These are phyloP conservation scores for Sterrhoptilus dennistouni DNA, from an alignment of 2,113 vertebrate genomes.

Conservation along the genomic window DNA sequence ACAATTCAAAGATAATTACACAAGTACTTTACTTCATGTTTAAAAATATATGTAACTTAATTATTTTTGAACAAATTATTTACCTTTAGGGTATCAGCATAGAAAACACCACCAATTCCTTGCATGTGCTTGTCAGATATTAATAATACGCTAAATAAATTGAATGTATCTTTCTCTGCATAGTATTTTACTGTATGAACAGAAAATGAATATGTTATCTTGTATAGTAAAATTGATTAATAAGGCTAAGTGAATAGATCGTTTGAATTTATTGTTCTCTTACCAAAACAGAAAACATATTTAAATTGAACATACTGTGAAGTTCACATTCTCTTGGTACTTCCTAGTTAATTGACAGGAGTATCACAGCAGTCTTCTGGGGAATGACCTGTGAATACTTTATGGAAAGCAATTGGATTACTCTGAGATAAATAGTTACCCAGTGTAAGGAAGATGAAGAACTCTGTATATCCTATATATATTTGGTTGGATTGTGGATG, in stretches of 20 bases:
- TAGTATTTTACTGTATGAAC: background rate
- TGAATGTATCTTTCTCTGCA: background rate
- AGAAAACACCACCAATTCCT: background rate
- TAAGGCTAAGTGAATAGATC: background rate
- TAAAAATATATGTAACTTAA: background rate
- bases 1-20: background rate
- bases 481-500: background rate
- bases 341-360: background rate
- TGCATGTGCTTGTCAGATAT: background rate
- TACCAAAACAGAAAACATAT: background rate
- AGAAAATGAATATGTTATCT: background rate
- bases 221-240: background rate
- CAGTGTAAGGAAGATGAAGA: background rate
- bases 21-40: background rate
- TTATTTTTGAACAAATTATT: background rate
- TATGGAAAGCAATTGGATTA: background rate
- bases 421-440: background rate
- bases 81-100: background rate
- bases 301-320: background rate
- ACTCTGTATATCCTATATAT: background rate
- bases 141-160: background rate
- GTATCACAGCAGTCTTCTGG: background rate
- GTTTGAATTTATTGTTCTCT: background rate
- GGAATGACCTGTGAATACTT: background rate
- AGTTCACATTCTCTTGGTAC: background rate